Percentiles rank a stretch among this genome's conserved stretches.
phyloP scores from a whole-genome alignment of 2,888 invertebrate species.

The Hypomecis punctinalis region DNA sequence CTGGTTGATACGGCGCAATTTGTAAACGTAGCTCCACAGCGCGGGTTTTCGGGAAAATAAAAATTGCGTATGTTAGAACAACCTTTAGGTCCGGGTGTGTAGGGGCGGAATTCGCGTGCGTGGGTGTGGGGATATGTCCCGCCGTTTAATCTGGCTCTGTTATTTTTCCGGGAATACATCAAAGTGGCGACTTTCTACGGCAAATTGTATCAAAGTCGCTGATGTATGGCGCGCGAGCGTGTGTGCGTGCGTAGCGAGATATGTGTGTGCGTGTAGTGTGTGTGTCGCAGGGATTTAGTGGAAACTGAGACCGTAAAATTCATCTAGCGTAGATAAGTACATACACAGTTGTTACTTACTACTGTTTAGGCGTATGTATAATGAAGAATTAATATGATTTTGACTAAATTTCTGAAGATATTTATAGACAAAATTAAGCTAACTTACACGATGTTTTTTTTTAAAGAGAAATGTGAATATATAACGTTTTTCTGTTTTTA shows the following conservation, averaged over 20 bases:
- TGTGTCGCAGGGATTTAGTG: constrained; percentile 5
- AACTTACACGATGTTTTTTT: too few species aligned
- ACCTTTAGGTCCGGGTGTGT: constrained; percentile 34
- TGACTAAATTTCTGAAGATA: too few species aligned
- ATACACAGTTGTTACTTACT: too few species aligned
- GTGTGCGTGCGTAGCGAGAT: constrained; percentile 23
- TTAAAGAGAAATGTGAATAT: too few species aligned
- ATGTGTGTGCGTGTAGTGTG: constrained; percentile 11
- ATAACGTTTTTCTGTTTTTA: too few species aligned
- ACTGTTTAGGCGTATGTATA: too few species aligned
- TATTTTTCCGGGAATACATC: constrained; percentile 79
- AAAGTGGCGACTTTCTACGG: constrained; percentile 71
- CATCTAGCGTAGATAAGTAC: too few species aligned
- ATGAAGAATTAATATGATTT: too few species aligned
- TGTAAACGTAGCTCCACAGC: constrained; percentile 14
- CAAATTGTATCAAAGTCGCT: constrained; percentile 77
- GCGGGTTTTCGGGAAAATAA: constrained; percentile 28
- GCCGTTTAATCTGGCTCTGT: constrained; percentile 70
- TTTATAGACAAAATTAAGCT: too few species aligned
- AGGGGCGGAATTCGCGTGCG: constrained; percentile 39
- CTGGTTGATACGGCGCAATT: constrained; percentile 30
- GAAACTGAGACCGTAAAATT: too few species aligned
- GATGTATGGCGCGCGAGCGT: constrained; percentile 58
- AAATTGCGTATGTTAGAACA: constrained; percentile 36
- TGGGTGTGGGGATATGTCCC: constrained; percentile 48